Evolutionary conservation across 2,888 invertebrate species (phyloP), one percentile per base, ranked within the genome.

Genomic region (Acanthosepion lycidas): DNA sequence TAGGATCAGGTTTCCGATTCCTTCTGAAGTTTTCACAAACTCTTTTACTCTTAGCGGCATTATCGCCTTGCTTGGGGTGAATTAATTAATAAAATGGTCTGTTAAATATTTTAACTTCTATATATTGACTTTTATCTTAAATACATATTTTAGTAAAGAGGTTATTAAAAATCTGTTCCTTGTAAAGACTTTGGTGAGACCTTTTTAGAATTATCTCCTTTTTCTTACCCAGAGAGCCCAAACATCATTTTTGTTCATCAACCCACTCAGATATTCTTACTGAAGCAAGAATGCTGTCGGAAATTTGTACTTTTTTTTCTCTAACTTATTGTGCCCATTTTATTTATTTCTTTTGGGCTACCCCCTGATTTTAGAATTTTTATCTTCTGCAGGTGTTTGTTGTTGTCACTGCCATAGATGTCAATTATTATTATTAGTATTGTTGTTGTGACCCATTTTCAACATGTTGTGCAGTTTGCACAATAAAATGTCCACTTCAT

Each of bases 331-430:
- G 78, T 42, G 33, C 33, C 78, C 78, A 78, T 78, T 78, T 78
- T 59, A 23, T 59, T 59, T 23, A 59, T 59, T 78, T n/a, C 4
- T 78, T 78, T 78, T 59, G 2, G 12, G n/a, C n/a, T 78, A 78
- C 15, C n/a, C n/a, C 78, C n/a, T 33, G 78, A 33, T 5, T 78
- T 78, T 4, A 78, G 78, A 33, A 78, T 78, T 78, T 78, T 78
- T 78, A 78, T 78, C 78, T 78, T 78, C 78, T 78, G 78, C 78
- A 78, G 78, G 78, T 78, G 78, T 78, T 78, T 78, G 78, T 78
- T 78, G 78, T 78, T 78, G 78, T n/a, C 78, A 78, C n/a, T 78
- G 78, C n/a, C n/a, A 78, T 20, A 59, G 23, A 59, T 59, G 59
- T 59, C 59, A 33, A n/a, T 78, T 78, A 33, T 78, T 78, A 12